Evolutionary conservation across 2,888 invertebrate genomes (phyloP).

Genomic region (Erebia epiphron): DNA sequence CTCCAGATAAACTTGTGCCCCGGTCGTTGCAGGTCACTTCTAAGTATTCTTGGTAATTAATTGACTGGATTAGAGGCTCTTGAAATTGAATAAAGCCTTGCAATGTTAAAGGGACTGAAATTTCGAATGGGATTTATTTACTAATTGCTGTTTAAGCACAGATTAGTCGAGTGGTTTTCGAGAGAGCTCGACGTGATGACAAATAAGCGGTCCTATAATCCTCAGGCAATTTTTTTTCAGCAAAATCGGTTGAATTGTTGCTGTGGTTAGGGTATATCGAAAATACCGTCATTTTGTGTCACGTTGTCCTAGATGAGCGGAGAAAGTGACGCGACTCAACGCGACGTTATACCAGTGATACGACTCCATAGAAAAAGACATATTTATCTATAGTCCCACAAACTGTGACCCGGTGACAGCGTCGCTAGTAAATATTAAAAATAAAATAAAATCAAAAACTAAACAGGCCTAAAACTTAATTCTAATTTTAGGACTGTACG

Average conservation of each 20-base stretch:
- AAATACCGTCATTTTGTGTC: no score
- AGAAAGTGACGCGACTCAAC: no score
- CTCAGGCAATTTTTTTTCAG: not conserved
- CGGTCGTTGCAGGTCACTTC: constrained; percentile 42
- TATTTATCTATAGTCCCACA: no score
- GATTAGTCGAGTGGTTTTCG: constrained; percentile 14
- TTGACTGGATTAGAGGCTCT: constrained; percentile 43
- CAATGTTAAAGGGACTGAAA: constrained; percentile 1
- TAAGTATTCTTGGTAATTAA: constrained; percentile 42
- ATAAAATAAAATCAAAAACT: no score
- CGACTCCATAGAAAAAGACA: no score
- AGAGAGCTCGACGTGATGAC: not conserved
- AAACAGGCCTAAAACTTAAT: no score
- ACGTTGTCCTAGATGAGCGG: no score
- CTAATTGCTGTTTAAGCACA: constrained; percentile 5
- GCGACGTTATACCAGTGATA: no score
- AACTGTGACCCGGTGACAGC: no score
- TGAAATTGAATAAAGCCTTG: constrained; percentile 40
- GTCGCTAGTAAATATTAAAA: no score
- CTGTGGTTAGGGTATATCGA: not conserved
- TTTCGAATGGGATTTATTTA: constrained; percentile 10
- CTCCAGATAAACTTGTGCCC: constrained; percentile 44
- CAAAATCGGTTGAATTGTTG: not conserved
- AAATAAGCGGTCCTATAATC: not conserved
- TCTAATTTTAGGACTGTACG: no score